These are phyloP conservation scores for Epistrophella euchroma DNA, from an alignment of 2,888 invertebrate species.

Conservation along the genomic window DNA sequence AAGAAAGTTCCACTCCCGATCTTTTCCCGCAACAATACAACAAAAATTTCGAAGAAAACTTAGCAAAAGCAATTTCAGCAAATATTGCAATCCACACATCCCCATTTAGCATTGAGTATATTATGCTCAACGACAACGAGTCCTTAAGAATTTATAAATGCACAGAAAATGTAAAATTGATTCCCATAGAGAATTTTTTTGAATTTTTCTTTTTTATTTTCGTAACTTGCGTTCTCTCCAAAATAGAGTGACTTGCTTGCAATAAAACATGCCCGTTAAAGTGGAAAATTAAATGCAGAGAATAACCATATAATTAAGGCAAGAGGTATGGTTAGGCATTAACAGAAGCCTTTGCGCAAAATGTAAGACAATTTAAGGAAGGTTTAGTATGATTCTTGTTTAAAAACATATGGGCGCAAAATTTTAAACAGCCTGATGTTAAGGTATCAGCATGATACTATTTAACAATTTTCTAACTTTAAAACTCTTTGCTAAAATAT, in stretches of 20 bases:
- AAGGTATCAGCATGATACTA: too few relatives aligned
- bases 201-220: background rate
- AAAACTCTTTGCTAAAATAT: too few relatives aligned
- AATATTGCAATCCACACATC: constrained; percentile 33
- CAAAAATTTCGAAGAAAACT: background rate
- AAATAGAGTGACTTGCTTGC: constrained; percentile 25
- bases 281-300: background rate
- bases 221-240: background rate
- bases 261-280: constrained; percentile 12
- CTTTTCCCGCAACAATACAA: background rate
- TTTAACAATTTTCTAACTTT: too few relatives aligned
- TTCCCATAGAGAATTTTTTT: constrained; percentile 18
- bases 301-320: too few relatives aligned
- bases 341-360: too few relatives aligned
- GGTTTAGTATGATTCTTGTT: too few relatives aligned
- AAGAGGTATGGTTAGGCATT: too few relatives aligned
- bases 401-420: too few relatives aligned
- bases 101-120: constrained; percentile 28
- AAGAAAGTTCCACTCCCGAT: background rate
- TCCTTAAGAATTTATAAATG: constrained; percentile 47
- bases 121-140: constrained; percentile 45
- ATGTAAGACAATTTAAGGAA: too few relatives aligned
- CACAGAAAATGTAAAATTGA: constrained; percentile 54
- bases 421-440: too few relatives aligned
- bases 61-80: constrained; percentile 44